phyloP scores from a whole-genome alignment of 2,888 invertebrate genomes.

The Phortica magna region DNA sequence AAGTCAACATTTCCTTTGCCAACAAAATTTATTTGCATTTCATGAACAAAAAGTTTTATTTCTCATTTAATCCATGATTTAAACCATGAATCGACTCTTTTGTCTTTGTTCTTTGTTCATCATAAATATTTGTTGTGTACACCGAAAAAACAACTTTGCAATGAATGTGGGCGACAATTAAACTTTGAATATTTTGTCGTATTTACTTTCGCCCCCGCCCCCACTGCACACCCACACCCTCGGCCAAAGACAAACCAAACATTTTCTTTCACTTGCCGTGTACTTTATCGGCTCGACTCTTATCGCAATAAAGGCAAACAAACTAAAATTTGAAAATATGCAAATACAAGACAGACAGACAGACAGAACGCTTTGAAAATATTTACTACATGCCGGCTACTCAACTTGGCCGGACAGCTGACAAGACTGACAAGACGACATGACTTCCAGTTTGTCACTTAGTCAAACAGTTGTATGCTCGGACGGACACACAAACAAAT shows the following conservation, averaged over 20 bases:
- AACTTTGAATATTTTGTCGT: conserved; percentile 18
- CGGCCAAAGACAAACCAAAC: not conserved
- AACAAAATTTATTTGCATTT: not conserved
- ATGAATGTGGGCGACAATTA: conserved; percentile 19
- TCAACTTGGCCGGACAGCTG: conserved; percentile 5
- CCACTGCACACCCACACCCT: not conserved
- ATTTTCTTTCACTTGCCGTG: not conserved
- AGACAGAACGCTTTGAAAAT: not conserved
- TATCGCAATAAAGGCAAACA: not conserved
- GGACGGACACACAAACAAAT: not conserved
- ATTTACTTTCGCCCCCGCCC: not conserved
- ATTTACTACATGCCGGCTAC: not conserved
- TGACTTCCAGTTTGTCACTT: not conserved
- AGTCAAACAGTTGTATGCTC: not conserved
- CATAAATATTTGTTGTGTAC: conserved; percentile 18
- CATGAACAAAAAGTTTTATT: conserved; percentile 2
- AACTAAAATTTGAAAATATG: not conserved
- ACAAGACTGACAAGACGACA: not conserved
- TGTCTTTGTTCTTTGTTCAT: not conserved
- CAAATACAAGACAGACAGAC: too few relatives aligned
- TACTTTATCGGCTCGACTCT: not conserved
- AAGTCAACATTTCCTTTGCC: not conserved
- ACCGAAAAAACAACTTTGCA: conserved; percentile 13
- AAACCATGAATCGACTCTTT: not conserved
- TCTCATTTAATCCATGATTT: conserved; percentile 7